Percentiles rank a stretch among this genome's conserved stretches.
Conservation (phyloP, 2,797 vertebrate genomes). For the Anguilla megastoma region DNA sequence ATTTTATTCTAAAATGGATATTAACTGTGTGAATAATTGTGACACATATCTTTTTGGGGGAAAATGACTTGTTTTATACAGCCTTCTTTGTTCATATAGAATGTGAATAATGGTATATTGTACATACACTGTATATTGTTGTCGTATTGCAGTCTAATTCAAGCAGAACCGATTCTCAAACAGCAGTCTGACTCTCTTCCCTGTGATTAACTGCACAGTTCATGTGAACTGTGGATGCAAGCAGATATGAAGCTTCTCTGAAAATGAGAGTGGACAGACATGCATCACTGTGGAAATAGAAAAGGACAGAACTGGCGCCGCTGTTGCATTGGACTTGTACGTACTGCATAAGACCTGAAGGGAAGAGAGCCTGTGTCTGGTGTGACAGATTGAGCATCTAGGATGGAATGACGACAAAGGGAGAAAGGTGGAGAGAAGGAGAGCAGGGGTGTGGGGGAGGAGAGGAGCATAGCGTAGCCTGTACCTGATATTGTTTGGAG, state of each 20-base stretch:
- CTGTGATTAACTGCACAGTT: neutral
- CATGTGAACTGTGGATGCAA: neutral
- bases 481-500: neutral
- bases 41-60: neutral
- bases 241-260: neutral
- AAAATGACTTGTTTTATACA: neutral
- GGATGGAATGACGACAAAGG: neutral
- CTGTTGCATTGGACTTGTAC: neutral
- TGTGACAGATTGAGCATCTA: neutral
- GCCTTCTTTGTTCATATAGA: neutral
- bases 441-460: neutral
- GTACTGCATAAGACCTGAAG: neutral
- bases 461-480: slow-evolving; percentile 17
- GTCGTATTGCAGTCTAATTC: neutral
- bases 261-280: neutral
- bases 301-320: neutral
- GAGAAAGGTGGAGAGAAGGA: neutral
- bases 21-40: neutral
- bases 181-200: neutral
- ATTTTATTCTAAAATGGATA: neutral
- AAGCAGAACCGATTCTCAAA: neutral
- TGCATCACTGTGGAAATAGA: neutral
- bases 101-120: neutral
- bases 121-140: neutral
- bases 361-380: neutral